These are phyloP conservation scores for Cephalophus harveyi DNA, from an alignment of 2,113 vertebrate species.

Conservation along the genomic window DNA sequence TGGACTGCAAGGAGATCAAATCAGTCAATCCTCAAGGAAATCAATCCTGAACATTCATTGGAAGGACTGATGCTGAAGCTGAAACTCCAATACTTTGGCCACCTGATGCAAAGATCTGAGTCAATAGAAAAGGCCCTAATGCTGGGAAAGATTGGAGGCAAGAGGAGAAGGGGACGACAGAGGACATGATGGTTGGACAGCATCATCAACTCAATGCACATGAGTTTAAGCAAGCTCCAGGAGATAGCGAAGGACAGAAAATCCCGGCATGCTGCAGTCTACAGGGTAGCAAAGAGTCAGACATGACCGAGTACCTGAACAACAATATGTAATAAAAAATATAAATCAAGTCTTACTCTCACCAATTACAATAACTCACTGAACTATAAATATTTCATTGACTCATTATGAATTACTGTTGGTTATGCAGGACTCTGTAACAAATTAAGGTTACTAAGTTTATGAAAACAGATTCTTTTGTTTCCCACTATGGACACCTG, in stretches of 20 bases:
- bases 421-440: background rate
- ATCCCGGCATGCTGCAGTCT: rapidly evolving
- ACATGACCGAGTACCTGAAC: background rate
- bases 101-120: background rate
- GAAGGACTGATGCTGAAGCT: background rate
- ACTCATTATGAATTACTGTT: background rate
- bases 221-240: background rate
- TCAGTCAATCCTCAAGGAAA: background rate
- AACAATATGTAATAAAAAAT: background rate
- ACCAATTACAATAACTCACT: background rate
- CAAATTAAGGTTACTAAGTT: background rate
- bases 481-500: background rate
- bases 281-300: background rate
- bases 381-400: background rate
- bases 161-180: background rate
- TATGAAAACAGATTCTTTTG: background rate
- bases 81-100: background rate
- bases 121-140: background rate
- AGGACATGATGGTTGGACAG: background rate
- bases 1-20: background rate
- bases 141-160: background rate
- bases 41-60: background rate
- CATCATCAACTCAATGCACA: background rate
- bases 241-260: background rate
- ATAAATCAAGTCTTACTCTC: background rate